These are phyloP conservation scores for Callocephalon fimbriatum DNA, from an alignment of 2,113 vertebrate genomes.

Conservation along the genomic window DNA sequence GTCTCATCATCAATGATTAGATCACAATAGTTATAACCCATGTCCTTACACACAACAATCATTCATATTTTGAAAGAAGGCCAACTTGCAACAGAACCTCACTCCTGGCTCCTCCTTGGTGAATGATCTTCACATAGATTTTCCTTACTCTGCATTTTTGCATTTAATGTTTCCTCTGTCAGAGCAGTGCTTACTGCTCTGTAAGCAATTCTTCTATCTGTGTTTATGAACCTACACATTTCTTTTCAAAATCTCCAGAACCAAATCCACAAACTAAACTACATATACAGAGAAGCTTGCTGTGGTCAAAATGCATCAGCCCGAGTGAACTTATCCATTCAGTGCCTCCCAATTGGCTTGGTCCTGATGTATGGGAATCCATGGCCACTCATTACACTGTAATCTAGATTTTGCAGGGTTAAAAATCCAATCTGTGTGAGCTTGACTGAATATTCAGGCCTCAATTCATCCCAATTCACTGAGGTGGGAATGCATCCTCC, in stretches of 20 bases:
- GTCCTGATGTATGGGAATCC: background rate
- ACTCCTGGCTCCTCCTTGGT: background rate
- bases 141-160: background rate
- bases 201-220: background rate
- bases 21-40: background rate
- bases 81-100: background rate
- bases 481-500: background rate
- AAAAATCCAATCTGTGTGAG: background rate
- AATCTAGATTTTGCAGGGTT: background rate
- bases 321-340: background rate
- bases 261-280: background rate
- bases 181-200: background rate
- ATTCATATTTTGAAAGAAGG: background rate
- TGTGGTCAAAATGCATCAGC: background rate
- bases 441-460: background rate
- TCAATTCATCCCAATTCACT: background rate
- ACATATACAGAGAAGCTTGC: fast-evolving
- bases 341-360: background rate
- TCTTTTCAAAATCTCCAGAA: background rate
- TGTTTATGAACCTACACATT: background rate
- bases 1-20: background rate
- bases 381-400: background rate
- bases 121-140: background rate
- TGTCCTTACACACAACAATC: background rate
- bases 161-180: background rate